Conservation (phyloP, 2,888 invertebrate species). For the Polyommatus iphigenia region DNA sequence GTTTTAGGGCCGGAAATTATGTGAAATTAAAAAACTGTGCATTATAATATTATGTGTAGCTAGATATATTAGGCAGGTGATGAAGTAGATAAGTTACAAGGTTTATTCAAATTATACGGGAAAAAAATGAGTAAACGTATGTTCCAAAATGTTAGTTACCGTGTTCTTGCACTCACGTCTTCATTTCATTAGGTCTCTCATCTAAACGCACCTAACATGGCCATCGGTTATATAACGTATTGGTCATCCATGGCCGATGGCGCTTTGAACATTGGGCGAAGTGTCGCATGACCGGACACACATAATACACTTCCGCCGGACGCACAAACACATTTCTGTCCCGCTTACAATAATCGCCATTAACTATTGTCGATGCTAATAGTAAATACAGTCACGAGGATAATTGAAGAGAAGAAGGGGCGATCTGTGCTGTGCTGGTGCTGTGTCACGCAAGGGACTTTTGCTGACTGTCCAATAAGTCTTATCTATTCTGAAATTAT, state of each 20-base stretch:
- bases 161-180: too few relatives aligned
- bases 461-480: too few relatives aligned
- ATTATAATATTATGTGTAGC: too few relatives aligned
- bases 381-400: slow-evolving; percentile 47
- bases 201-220: background rate
- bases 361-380: slow-evolving; percentile 49
- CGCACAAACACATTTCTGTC: slow-evolving; percentile 39
- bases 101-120: too few relatives aligned
- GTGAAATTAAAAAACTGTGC: too few relatives aligned
- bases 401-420: background rate
- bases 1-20: too few relatives aligned
- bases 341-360: background rate
- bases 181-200: background rate
- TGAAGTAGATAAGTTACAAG: too few relatives aligned
- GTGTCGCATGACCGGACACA: slow-evolving; percentile 42
- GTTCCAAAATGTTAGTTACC: too few relatives aligned
- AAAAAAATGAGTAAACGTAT: too few relatives aligned
- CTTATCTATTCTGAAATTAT: too few relatives aligned
- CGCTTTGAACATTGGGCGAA: background rate
- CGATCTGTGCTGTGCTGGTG: background rate
- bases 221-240: background rate
- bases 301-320: slow-evolving; percentile 66
- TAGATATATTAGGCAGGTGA: too few relatives aligned
- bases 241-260: slow-evolving; percentile 14
- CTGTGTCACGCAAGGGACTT: too few relatives aligned